These are phyloP conservation scores for Carlito syrichta DNA, from an alignment of 2,113 vertebrate species.

Conservation along the genomic window DNA sequence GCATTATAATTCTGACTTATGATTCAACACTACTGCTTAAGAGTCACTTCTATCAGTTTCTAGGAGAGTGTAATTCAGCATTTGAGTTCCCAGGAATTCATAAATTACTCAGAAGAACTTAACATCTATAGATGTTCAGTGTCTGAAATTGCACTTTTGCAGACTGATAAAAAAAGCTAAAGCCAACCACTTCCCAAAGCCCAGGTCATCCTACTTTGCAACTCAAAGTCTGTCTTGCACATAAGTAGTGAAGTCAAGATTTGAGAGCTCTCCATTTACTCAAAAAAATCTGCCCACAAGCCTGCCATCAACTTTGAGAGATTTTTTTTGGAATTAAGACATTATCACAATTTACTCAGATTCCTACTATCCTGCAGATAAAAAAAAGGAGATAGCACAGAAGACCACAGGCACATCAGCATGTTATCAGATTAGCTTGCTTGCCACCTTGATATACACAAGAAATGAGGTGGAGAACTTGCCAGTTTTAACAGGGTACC, in stretches of 20 bases:
- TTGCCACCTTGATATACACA: background rate
- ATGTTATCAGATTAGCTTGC: background rate
- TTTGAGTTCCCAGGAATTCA: slow-evolving; percentile 18
- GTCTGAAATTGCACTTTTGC: background rate
- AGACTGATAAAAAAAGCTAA: background rate
- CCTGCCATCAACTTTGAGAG: background rate
- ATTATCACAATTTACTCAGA: background rate
- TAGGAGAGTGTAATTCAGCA: slow-evolving; percentile 6
- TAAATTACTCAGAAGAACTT: background rate
- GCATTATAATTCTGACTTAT: slow-evolving; percentile 14
- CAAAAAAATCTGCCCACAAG: background rate
- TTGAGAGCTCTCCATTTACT: background rate
- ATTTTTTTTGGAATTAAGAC: background rate
- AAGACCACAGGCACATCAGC: background rate
- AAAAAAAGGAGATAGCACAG: background rate
- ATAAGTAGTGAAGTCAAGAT: background rate
- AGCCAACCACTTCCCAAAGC: background rate
- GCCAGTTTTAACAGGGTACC: background rate
- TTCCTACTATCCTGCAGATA: background rate
- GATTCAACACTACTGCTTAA: background rate
- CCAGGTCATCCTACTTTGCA: background rate
- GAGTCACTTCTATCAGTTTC: background rate
- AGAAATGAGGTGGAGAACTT: background rate
- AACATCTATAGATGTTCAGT: background rate
- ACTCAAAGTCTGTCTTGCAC: background rate